Base-by-base conservation (phyloP, 2,888 invertebrate species). In the Diploptera punctata region DNA sequence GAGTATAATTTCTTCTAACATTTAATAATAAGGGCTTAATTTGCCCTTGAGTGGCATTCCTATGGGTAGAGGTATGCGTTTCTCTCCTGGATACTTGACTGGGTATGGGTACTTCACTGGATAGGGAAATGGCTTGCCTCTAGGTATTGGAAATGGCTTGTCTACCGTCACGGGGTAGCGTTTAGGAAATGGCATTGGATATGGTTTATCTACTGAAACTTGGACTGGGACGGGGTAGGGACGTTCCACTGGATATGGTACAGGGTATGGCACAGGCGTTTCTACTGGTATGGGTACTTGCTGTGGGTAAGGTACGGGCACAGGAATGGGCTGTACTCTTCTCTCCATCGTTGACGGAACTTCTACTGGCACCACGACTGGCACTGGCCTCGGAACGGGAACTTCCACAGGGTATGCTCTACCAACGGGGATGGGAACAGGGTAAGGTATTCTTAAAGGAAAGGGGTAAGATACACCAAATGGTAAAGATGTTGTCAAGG, bases 251-350 rank as follows among this genome's bases (percentile, higher is more conserved):
- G n/a, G n/a, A n/a, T n/a, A n/a, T n/a, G n/a, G n/a, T n/a, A n/a
- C 90, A 67, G 88, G 88, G 75, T 86, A 84, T 2, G 90, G 87
- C 49, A 85, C 83, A n/a, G 83, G 70, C 47, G 65, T 70, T 54
- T 74, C 73, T 9, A 74, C 74, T 19, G 62, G 68, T 13, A 74
- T 73, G 29, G 89, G 88, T 84, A 91, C 91, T 57, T n/a, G n/a
- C n/a, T n/a, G n/a, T n/a, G 91, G 91, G 80, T 91, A 91, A 18
- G 88, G 88, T 73, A 91, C 77, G 88, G 84, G 84, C 91, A 91
- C 13, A 91, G 91, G 79, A 70, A 61, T 24, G 74, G 74, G n/a
- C 62, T 38, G 2, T 72, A 73, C 1, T 73, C n/a, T n/a, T n/a
- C n/a, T n/a, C n/a, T n/a, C n/a, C n/a, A n/a, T n/a, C n/a, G n/a